Evolutionary conservation across 1,140 invertebrate genomes (phyloP), one percentile per base, ranked within the genome.

Genomic region (Melanaphis sacchari): DNA sequence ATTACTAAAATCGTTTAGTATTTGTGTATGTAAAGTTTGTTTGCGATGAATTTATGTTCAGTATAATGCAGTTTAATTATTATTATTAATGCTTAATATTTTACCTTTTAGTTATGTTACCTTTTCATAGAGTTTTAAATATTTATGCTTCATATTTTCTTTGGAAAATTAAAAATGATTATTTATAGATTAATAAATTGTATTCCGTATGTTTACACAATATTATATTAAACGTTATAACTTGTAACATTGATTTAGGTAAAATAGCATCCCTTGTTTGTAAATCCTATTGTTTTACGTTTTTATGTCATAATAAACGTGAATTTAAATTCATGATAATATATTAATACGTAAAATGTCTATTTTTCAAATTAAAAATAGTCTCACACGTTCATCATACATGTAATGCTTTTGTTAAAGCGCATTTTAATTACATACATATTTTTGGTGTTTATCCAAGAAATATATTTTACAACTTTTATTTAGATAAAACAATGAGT

Each of bases 301-400:
- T 18, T 76, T 31, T n/a, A 76, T 76, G 18, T 76, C 31, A 76
- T 76, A n/a, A 76, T 76, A 4, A n/a, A 76, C 36, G 59, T 76
- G n/a, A 76, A 76, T 76, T 66, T 76, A 76, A 76, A 76, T n/a
- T n/a, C 59, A 18, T n/a, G 31, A n/a, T 76, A 76, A 2, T 76
- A n/a, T 1, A n/a, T 49, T 49, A 49, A 49, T 15, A 49, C 3
- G 46, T 76, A 76, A 76, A n/a, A 76, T 76, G 31, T 76, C 15
- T n/a, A 36, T 76, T 76, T n/a, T 76, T n/a, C 31, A n/a, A 76
- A 76, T n/a, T 76, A n/a, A 76, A 76, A 76, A 76, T n/a, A n/a
- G 59, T 76, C n/a, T n/a, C n/a, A 76, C n/a, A 76, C 15, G 11
- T 7, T n/a, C 31, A 15, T 76, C 15, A 18, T 76, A n/a, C 18